Evolutionary conservation across 2,888 invertebrate species (phyloP).

Genomic region (Heliconius ismenius): DNA sequence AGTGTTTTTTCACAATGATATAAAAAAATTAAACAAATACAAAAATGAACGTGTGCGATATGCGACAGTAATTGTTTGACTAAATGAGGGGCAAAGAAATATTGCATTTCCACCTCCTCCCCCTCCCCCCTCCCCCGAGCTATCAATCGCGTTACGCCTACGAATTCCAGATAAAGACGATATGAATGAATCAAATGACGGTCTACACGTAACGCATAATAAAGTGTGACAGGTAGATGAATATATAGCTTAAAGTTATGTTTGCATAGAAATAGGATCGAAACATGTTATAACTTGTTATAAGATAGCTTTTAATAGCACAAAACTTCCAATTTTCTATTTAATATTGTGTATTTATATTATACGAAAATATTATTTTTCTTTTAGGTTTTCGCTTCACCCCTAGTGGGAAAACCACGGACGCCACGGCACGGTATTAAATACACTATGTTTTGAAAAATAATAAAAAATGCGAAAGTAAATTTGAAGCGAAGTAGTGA

Average conservation of each 20-base stretch:
- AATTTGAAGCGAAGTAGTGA: not conserved
- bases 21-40: not conserved
- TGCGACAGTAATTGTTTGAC: slow-evolving; percentile 56
- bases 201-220: slow-evolving; percentile 35
- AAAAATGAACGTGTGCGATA: slow-evolving; percentile 53
- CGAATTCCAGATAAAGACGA: slow-evolving; percentile 59
- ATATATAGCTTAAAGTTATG: not conserved
- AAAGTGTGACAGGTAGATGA: slow-evolving; percentile 29
- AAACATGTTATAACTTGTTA: not conserved
- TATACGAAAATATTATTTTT: too few relatives aligned
- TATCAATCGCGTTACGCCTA: slow-evolving; percentile 57
- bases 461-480: not conserved
- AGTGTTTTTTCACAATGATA: not conserved
- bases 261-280: not conserved
- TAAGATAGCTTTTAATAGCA: not conserved
- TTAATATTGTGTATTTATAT: not conserved
- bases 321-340: not conserved
- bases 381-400: too few relatives aligned
- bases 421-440: too few relatives aligned
- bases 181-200: slow-evolving; percentile 53
- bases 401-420: too few relatives aligned
- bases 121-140: slow-evolving; percentile 41
- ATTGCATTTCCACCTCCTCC: slow-evolving; percentile 49
- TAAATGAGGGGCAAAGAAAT: slow-evolving; percentile 55
- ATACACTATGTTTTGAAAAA: too few relatives aligned